Evolutionary conservation across 1,140 invertebrate species (phyloP).

Genomic region (Bombus fervidus): DNA sequence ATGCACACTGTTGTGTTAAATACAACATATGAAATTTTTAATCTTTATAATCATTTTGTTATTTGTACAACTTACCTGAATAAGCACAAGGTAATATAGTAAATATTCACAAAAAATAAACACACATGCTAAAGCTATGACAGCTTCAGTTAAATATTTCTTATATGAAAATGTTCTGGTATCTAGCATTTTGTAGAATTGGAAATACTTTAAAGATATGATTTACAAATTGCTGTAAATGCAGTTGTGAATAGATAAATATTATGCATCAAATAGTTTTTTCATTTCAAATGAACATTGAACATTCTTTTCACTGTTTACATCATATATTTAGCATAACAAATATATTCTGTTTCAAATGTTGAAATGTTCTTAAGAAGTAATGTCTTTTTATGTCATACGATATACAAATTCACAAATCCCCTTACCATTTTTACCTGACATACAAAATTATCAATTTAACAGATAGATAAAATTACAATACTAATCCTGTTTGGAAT

Average conservation of each 20-base stretch:
- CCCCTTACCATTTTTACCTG: background rate
- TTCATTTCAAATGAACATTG: background rate
- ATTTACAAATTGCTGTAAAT: background rate
- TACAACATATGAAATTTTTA: background rate
- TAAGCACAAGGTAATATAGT: constrained; percentile 87
- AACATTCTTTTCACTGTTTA: background rate
- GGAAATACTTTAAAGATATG: background rate
- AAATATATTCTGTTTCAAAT: background rate
- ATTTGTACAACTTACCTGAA: constrained; percentile 82
- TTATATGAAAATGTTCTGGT: constrained; percentile 57
- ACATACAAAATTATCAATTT: background rate
- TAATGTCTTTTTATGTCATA: background rate
- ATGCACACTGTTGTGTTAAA: constrained; percentile 84
- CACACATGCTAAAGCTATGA: constrained; percentile 73
- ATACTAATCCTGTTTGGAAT: background rate
- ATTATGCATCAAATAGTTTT: background rate
- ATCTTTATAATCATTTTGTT: background rate
- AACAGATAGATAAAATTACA: background rate
- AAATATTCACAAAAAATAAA: constrained; percentile 87
- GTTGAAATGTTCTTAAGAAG: background rate
- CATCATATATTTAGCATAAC: background rate
- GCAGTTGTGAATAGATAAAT: background rate
- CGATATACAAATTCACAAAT: background rate
- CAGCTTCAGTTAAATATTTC: constrained; percentile 59
- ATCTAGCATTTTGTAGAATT: constrained; percentile 29